Evolutionary conservation across 2,797 vertebrate genomes (phyloP).

Genomic region (Macropodus opercularis): DNA sequence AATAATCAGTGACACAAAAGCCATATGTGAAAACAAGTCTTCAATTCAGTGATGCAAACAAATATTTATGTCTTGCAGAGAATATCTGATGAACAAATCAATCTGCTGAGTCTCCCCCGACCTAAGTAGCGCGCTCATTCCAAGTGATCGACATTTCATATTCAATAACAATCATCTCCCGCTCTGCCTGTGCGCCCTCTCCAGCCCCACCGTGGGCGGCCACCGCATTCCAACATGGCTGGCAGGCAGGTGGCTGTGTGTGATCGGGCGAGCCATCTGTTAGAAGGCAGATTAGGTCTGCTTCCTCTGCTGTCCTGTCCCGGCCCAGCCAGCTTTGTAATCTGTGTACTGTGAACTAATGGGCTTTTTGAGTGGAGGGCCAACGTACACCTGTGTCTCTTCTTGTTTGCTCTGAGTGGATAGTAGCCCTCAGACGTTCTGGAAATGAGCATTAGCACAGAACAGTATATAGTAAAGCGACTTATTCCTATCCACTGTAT

Average conservation of each 20-base stretch:
- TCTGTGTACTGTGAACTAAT: conserved; percentile 66
- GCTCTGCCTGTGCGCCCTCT: conserved; percentile 57
- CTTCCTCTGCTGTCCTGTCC: conserved; percentile 53
- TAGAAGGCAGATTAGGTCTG: conserved; percentile 71
- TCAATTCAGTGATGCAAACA: background rate
- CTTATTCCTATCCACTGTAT: no score
- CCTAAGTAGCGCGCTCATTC: conserved; percentile 42
- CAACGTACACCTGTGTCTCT: conserved; percentile 64
- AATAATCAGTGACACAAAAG: conserved; percentile 1
- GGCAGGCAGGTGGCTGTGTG: conserved; percentile 60
- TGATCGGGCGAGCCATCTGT: conserved; percentile 72
- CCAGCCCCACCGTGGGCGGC: conserved; percentile 58
- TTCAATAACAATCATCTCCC: conserved; percentile 71
- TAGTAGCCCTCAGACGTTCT: conserved; percentile 28
- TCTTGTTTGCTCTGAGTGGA: conserved; percentile 43
- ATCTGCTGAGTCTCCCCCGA: conserved; percentile 11
- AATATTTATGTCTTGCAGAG: conserved; percentile 1
- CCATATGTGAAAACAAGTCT: background rate
- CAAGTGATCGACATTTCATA: conserved; percentile 67
- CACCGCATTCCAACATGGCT: conserved; percentile 58
- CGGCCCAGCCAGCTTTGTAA: conserved; percentile 47
- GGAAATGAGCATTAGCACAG: conserved; percentile 24
- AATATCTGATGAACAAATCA: conserved; percentile 30
- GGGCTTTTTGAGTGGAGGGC: conserved; percentile 53
- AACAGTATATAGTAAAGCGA: no score